Evolutionary conservation across 2,113 vertebrate species (phyloP).

Genomic region (Orycteropus afer): DNA sequence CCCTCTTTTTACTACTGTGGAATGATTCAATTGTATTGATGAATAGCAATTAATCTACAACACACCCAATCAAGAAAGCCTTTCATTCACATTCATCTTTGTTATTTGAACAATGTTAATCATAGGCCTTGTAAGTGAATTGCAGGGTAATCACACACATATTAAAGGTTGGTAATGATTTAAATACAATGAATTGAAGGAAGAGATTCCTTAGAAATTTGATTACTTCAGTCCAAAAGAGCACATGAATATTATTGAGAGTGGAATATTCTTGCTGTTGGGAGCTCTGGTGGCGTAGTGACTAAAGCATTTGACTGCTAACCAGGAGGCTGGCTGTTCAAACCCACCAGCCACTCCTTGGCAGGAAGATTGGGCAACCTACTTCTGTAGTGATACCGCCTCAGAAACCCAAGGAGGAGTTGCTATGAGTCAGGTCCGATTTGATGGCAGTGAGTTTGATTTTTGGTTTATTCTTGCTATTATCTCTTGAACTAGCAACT

Average conservation of each 20-base stretch:
- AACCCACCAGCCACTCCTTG: too few species aligned
- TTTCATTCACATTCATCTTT: not conserved
- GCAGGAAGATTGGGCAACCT: too few species aligned
- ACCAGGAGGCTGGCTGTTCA: too few species aligned
- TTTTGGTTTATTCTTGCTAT: not conserved
- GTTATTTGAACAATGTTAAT: conserved; percentile 8
- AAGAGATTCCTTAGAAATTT: conserved; percentile 31
- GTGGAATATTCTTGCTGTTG: not conserved
- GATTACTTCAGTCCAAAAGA: not conserved
- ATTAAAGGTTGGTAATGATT: conserved; percentile 10
- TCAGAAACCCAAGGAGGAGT: too few species aligned
- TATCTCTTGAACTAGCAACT: not conserved
- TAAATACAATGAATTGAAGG: not conserved
- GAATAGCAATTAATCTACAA: not conserved
- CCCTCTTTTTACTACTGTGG: not conserved
- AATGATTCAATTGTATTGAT: not conserved
- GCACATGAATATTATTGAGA: not conserved
- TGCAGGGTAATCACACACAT: not conserved
- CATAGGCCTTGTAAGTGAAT: not conserved
- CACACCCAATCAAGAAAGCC: not conserved
- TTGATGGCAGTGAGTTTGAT: too few species aligned
- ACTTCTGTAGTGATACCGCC: too few species aligned
- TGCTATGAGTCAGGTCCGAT: too few species aligned
- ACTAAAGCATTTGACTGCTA: too few species aligned
- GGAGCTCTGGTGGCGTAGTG: too few species aligned